Evolutionary conservation across 2,888 invertebrate species (phyloP), one percentile per base, ranked within the genome.

Genomic region (Alcis repandata): DNA sequence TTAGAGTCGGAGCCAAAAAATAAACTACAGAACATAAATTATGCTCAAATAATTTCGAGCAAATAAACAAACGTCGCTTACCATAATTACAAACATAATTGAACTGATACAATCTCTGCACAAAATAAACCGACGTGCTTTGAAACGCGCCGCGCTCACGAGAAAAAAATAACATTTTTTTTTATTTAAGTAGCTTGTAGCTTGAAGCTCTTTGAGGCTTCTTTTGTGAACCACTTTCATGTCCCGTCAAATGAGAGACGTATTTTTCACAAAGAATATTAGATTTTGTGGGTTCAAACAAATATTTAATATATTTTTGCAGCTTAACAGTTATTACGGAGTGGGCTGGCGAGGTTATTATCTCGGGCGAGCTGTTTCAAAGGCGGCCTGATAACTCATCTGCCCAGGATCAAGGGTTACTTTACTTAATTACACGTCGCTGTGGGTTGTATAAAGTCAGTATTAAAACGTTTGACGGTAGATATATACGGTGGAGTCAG

Each of bases 211-310:
- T 54, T 52, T 41, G 48, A 40, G 54, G 54, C 33, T 56, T 54
- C 54, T 54, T 56, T 49, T 49, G 56, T 40, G 43, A 33, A 40
- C 41, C 20, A 33, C 56, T 41, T 49, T 56, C 61, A 49, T 41
- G 54, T 62, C 49, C 32, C 56, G 61, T 49, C 48, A 43, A 41
- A 62, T 56, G 33, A 56, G 56, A 49, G 48, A 62, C 49, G 43
- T 48, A 51, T 62, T 62, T 62, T 57, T 57, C 41, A 57, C 56
- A 62, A 57, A 57, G 56, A 62, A 57, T 57, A 57, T 62, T 56
- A 62, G 48, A 56, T 62, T 56, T 41, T 56, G 48, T 36, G 56
- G 61, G 20, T 54, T 48, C 33, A 49, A 62, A 41, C 41, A 49
- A 62, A 41, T 56, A 56, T 49, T 61, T 54, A 48, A 54, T 54